These are phyloP conservation scores for Calonectris borealis DNA, from an alignment of 2,113 vertebrate species.

Conservation along the genomic window DNA sequence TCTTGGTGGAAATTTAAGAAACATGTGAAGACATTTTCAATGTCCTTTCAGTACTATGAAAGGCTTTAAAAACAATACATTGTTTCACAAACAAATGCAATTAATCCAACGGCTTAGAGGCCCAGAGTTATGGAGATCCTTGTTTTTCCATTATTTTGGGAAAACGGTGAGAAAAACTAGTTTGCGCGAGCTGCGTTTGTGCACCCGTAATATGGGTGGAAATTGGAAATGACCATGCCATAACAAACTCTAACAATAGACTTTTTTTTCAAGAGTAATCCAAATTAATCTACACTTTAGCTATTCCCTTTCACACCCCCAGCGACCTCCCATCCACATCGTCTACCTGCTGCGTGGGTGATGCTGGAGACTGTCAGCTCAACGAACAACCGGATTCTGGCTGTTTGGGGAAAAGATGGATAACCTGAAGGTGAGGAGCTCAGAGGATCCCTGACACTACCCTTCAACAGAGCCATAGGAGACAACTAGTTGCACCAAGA, in stretches of 20 bases:
- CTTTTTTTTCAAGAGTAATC: neutral
- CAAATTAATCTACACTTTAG: neutral
- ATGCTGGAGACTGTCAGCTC: neutral
- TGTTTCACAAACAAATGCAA: neutral
- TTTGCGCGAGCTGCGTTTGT: rapidly evolving
- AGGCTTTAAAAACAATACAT: neutral
- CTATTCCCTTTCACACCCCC: neutral
- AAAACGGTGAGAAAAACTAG: neutral
- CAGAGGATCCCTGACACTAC: neutral
- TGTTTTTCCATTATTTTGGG: neutral
- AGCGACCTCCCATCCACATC: neutral
- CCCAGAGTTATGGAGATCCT: neutral
- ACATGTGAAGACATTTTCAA: neutral
- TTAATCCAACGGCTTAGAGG: neutral
- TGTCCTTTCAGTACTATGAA: neutral
- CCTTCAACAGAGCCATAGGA: neutral
- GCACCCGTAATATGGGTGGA: neutral
- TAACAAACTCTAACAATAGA: neutral
- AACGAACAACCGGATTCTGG: neutral
- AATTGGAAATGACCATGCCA: neutral
- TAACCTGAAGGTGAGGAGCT: neutral
- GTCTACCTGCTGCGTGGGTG: neutral
- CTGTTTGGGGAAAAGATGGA: neutral
- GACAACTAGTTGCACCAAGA: rapidly evolving
- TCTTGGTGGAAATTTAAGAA: neutral